A percentile compares a stretch with the other conserved stretches of the same genome.
Evolutionary conservation across 1,140 invertebrate genomes (phyloP).

Genomic region (Drosophila kepulauana): DNA sequence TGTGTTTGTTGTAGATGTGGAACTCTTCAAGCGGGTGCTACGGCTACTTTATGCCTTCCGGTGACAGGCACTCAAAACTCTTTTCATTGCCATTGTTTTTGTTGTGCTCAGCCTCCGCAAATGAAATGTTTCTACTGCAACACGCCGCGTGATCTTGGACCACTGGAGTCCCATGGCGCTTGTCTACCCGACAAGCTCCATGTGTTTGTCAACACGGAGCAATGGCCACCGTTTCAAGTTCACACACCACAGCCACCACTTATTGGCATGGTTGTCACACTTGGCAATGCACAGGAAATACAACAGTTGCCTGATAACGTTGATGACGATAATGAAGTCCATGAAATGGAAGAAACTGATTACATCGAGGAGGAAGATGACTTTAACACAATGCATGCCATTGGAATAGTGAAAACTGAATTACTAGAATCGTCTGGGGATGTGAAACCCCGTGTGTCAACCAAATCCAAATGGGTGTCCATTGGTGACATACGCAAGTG

Average conservation of each 20-base stretch:
- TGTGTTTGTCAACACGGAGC: constrained; percentile 29
- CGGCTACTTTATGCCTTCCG: background rate
- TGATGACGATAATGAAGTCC: background rate
- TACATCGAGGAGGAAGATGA: too few species aligned
- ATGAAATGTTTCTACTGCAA: constrained; percentile 51
- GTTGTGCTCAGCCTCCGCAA: constrained; percentile 36
- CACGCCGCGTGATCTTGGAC: background rate
- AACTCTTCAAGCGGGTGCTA: background rate
- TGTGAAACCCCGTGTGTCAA: background rate
- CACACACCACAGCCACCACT: background rate
- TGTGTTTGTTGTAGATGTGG: constrained; percentile 46
- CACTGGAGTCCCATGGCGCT: constrained; percentile 1
- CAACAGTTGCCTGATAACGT: background rate
- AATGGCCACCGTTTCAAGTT: constrained; percentile 45
- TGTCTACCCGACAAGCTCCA: constrained; percentile 16
- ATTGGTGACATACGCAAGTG: constrained; percentile 14
- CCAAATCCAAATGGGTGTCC: constrained; percentile 28
- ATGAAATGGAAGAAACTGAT: too few species aligned
- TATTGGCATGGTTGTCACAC: background rate
- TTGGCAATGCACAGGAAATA: background rate
- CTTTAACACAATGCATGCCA: too few species aligned
- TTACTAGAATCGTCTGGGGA: background rate
- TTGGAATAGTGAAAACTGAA: background rate
- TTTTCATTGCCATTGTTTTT: constrained; percentile 39
- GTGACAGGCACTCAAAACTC: background rate